phyloP scores from a whole-genome alignment of 2,888 invertebrate genomes.

The Listrodromus nycthemerus region DNA sequence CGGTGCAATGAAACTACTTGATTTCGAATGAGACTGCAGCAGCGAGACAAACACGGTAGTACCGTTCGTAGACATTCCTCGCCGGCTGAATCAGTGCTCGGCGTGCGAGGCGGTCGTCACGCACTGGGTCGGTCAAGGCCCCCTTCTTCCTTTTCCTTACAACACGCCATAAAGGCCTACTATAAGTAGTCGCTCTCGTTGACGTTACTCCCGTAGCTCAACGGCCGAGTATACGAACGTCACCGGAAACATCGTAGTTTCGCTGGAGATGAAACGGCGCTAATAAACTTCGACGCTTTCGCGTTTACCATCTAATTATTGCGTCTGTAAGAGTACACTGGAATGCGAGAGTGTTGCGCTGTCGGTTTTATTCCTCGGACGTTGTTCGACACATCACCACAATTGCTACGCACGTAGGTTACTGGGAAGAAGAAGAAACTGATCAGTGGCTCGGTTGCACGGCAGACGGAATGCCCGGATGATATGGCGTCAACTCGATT shows the following conservation, averaged over 20 bases:
- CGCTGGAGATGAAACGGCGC: not conserved
- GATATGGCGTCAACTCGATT: constrained; percentile 41
- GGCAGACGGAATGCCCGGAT: constrained; percentile 41
- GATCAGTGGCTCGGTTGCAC: not conserved
- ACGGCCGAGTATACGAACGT: not conserved
- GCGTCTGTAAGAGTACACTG: constrained; percentile 18
- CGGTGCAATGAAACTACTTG: constrained; percentile 29
- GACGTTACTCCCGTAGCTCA: not conserved
- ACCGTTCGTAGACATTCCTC: constrained; percentile 75
- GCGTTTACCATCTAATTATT: constrained; percentile 42
- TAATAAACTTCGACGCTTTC: constrained; percentile 41
- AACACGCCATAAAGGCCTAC: constrained; percentile 25
- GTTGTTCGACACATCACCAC: constrained; percentile 3
- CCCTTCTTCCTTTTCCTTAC: constrained; percentile 67
- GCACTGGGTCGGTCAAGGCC: constrained; percentile 77
- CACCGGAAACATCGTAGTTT: constrained; percentile 1
- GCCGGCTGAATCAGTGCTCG: constrained; percentile 77
- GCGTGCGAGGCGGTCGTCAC: constrained; percentile 74
- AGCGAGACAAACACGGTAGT: constrained; percentile 49
- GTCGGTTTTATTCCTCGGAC: not conserved
- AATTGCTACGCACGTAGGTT: not conserved
- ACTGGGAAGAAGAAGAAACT: constrained; percentile 6
- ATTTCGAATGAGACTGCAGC: constrained; percentile 25
- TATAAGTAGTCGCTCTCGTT: not conserved
- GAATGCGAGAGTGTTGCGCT: constrained; percentile 17